These are phyloP conservation scores for Ivindomyrus marchei DNA, from an alignment of 2,113 vertebrate genomes.

Conservation along the genomic window DNA sequence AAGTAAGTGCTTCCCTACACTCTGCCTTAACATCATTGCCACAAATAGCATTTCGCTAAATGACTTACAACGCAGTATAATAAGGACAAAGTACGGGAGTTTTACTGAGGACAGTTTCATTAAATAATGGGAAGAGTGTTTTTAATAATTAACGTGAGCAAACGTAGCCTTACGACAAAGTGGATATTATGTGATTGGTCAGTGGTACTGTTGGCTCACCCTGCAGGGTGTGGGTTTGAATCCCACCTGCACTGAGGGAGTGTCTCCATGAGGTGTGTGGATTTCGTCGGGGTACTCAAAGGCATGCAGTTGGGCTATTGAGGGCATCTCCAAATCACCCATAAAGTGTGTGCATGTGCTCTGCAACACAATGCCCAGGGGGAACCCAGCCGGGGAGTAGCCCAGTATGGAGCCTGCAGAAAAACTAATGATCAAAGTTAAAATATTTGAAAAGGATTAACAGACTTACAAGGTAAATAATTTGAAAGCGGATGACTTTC, in stretches of 20 bases:
- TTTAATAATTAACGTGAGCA: neutral
- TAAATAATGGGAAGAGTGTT: neutral
- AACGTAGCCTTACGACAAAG: neutral
- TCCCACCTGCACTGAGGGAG: neutral
- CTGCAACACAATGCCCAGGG: too few species aligned
- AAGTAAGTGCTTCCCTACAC: conserved; percentile 38
- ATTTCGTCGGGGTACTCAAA: neutral
- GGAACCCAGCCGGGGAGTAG: too few species aligned
- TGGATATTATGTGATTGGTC: neutral
- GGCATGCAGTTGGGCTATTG: neutral
- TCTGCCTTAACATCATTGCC: conserved; percentile 39
- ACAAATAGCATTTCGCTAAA: conserved; percentile 31
- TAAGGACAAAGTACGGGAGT: neutral
- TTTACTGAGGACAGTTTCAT: neutral
- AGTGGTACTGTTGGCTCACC: neutral
- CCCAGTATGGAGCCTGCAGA: neutral
- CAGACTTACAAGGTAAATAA: neutral
- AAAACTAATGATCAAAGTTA: neutral
- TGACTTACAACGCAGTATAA: conserved; percentile 27
- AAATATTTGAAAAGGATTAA: neutral
- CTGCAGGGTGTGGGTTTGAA: neutral
- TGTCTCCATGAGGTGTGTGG: neutral
- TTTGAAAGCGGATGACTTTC: neutral
- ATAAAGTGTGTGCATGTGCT: neutral
- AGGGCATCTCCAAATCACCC: neutral